Conservation (phyloP, 2,888 invertebrate genomes). For the Carterocephalus palaemon region DNA sequence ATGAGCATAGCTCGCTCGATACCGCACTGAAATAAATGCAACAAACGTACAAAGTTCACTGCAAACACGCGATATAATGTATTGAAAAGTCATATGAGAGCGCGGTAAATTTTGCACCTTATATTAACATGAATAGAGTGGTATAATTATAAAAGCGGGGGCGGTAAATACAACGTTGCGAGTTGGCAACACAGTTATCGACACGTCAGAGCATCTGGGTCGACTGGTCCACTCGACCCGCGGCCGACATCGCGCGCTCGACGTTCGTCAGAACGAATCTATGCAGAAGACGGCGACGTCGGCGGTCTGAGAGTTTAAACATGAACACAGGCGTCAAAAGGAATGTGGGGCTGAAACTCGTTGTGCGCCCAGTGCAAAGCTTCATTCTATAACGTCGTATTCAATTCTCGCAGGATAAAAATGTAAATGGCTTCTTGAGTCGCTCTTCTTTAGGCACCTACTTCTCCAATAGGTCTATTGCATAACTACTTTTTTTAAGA, state of each 20-base stretch:
- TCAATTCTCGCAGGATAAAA: too few relatives aligned
- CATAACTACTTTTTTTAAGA: too few relatives aligned
- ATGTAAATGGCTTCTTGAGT: too few relatives aligned
- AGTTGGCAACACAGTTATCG: constrained; percentile 45
- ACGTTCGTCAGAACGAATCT: constrained; percentile 6
- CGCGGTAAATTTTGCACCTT: constrained; percentile 14
- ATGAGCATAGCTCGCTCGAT: constrained; percentile 43
- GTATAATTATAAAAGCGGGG: constrained; percentile 20
- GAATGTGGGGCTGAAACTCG: constrained; percentile 7
- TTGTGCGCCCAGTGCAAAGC: too few relatives aligned
- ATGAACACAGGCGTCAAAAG: constrained; percentile 4
- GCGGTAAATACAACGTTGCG: constrained; percentile 24
- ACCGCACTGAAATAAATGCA: constrained; percentile 41
- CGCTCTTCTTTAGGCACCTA: too few relatives aligned
- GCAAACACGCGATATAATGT: constrained; percentile 45
- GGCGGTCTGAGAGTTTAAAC: constrained; percentile 10
- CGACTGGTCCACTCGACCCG: constrained; percentile 61
- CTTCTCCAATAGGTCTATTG: too few relatives aligned
- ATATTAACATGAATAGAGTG: constrained; percentile 6
- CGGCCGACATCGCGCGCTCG: constrained; percentile 35
- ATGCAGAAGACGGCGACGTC: constrained; percentile 9
- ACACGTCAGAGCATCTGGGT: constrained; percentile 60
- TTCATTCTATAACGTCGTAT: too few relatives aligned
- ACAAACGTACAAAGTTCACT: constrained; percentile 50
- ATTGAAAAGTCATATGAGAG: constrained; percentile 35